A percentile compares a stretch with the other conserved stretches of the same genome.
Evolutionary conservation across 2,113 vertebrate species (phyloP).

Genomic region (Dicrurus megarhynchus): DNA sequence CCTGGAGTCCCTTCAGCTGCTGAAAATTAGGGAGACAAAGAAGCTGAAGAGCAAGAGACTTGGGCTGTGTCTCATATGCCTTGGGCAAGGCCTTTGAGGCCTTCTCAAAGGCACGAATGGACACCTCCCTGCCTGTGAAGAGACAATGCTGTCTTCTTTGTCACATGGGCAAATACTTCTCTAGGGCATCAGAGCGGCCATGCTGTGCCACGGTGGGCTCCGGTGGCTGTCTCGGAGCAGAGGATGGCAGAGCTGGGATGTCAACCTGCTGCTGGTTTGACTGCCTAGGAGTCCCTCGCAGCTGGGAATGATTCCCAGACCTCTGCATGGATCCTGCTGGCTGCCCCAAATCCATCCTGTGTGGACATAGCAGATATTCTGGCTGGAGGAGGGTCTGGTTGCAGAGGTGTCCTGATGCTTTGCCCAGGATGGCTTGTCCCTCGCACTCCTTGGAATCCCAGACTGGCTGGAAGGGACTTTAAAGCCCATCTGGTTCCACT

Average conservation of each 20-base stretch:
- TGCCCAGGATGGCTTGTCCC: not conserved
- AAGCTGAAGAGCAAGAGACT: not conserved
- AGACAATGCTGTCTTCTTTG: not conserved
- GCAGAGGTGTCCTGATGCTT: not conserved
- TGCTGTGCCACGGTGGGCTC: not conserved
- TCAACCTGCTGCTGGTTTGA: not conserved
- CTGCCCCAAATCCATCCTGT: not conserved
- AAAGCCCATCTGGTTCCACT: not conserved
- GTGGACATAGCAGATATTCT: not conserved
- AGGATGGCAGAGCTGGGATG: not conserved
- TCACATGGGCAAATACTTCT: not conserved
- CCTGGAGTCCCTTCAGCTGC: not conserved
- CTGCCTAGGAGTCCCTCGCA: not conserved
- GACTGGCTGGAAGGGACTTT: not conserved
- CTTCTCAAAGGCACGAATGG: not conserved
- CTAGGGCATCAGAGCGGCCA: not conserved
- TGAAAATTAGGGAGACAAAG: not conserved
- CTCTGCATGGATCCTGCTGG: not conserved
- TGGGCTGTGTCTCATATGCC: not conserved
- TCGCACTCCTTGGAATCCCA: not conserved
- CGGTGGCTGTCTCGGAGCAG: not conserved
- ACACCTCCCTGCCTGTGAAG: not conserved
- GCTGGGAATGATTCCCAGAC: not conserved
- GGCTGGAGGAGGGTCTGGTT: not conserved
- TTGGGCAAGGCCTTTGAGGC: not conserved